These are phyloP conservation scores for Drosophila subsilvestris DNA, from an alignment of 2,888 invertebrate genomes.

Conservation along the genomic window DNA sequence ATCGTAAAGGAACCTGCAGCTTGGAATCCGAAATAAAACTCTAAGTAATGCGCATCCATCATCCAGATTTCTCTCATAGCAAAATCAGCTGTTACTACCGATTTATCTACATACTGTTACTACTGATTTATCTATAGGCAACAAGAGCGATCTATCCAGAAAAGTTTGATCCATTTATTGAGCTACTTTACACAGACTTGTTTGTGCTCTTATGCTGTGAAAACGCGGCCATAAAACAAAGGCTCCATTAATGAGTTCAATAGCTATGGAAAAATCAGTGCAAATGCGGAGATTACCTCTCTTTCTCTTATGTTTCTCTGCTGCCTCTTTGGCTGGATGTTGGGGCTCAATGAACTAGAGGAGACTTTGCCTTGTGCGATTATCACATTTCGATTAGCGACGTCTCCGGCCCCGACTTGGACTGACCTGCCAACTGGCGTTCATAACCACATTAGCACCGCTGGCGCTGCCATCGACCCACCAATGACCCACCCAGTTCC, in stretches of 20 bases:
- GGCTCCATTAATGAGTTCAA: constrained; percentile 73
- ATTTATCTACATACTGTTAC: no score
- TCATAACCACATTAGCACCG: constrained; percentile 77
- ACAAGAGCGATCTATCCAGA: not conserved
- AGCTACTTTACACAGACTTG: constrained; percentile 52
- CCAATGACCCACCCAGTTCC: constrained; percentile 39
- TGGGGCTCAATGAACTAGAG: constrained; percentile 45
- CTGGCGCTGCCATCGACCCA: constrained; percentile 67
- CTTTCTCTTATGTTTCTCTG: not conserved
- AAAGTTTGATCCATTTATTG: constrained; percentile 24
- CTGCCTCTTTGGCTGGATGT: constrained; percentile 7
- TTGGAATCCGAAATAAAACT: no score
- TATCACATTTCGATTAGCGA: constrained; percentile 69
- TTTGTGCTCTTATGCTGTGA: constrained; percentile 26
- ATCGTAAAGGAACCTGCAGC: not conserved
- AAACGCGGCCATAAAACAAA: constrained; percentile 44
- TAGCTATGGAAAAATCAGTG: constrained; percentile 66
- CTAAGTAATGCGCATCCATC: not conserved
- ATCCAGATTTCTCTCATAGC: not conserved
- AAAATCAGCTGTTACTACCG: no score
- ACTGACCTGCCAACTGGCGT: constrained; percentile 60
- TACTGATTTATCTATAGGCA: not conserved
- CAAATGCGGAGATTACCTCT: constrained; percentile 50
- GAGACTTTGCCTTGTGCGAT: constrained; percentile 51
- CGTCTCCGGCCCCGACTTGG: constrained; percentile 22